phyloP scores from a whole-genome alignment of 2,797 vertebrate genomes.

The Malurus splendens region DNA sequence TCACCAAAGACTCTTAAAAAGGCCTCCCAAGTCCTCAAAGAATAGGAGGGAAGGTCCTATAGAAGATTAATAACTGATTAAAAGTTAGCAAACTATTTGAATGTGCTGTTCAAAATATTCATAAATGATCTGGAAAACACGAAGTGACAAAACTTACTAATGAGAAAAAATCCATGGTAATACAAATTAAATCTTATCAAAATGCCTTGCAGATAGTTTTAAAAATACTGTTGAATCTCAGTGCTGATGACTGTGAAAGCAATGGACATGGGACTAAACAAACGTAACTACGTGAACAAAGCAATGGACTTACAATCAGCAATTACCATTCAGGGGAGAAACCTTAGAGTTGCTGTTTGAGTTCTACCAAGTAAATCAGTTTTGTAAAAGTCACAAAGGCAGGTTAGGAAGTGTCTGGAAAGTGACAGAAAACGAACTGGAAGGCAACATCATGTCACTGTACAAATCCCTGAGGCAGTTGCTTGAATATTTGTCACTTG shows the following conservation, averaged over 20 bases:
- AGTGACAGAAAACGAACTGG: background rate
- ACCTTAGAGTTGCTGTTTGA: background rate
- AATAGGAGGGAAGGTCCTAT: background rate
- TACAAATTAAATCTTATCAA: background rate
- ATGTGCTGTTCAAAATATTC: background rate
- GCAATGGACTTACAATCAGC: background rate
- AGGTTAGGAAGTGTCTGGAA: background rate
- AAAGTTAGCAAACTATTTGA: background rate
- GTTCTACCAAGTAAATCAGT: background rate
- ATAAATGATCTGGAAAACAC: background rate
- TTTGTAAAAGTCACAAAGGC: background rate
- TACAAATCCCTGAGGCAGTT: background rate
- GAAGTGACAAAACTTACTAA: background rate
- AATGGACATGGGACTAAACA: background rate
- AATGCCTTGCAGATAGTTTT: background rate
- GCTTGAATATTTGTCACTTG: background rate
- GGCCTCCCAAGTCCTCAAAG: background rate
- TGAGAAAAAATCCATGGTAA: background rate
- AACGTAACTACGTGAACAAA: fast-evolving
- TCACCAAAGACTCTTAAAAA: background rate
- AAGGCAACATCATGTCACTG: background rate
- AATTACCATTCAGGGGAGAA: background rate
- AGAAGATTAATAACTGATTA: background rate
- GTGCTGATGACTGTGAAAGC: background rate
- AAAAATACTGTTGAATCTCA: background rate